Base-by-base conservation (phyloP, 2,888 invertebrate species). In the Eudasyphora cyanicolor region DNA sequence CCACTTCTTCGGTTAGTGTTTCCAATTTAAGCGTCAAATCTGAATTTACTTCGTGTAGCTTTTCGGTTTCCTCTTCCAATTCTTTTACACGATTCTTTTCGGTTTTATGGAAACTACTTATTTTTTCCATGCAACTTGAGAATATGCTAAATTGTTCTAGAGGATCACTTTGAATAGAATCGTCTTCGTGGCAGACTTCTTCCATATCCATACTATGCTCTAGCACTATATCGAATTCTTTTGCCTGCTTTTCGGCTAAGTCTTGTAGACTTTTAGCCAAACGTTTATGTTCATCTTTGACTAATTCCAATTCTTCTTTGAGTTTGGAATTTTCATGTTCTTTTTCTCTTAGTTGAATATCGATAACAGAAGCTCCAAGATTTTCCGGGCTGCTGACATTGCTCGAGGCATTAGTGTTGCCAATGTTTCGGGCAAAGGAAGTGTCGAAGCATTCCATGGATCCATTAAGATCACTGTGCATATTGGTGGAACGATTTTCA, bases 331-430 rank as follows among this genome's bases (percentile, higher is more conserved):
- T 92, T 87, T 92, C 91, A n/a, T 81, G 82, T 78, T 91, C 89
- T 73, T 90, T 90, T 79, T 92, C 92, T 2, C 91, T 90, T 35
- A 92, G 71, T 38, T 92, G 90, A 0, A 91, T 86, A 82, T 92
- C 92, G n/a, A 92, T 85, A 1, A 92, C 92, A 0, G 90, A 89
- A 29, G 85, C 86, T 0, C 88, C 92, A 2, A 92, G 82, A 86
- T 90, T 92, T 84, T 92, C 92, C 0, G 92, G 91, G 35, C 91
- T 89, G 0, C 84, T 86, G 17, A 88, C 64, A 27, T 88, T 89
- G 10, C 86, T 87, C 0, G 88, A 88, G 60, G 86, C 86, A 57
- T 88, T 89, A 67, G 88, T 74, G 85, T 80, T 83, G 24, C 54
- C 54, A 38, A 57, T 54, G 12, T 82, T 85, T 10, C 87, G 86